These are phyloP conservation scores for Sakesphorus luctuosus DNA, from an alignment of 2,113 vertebrate genomes.

Conservation along the genomic window DNA sequence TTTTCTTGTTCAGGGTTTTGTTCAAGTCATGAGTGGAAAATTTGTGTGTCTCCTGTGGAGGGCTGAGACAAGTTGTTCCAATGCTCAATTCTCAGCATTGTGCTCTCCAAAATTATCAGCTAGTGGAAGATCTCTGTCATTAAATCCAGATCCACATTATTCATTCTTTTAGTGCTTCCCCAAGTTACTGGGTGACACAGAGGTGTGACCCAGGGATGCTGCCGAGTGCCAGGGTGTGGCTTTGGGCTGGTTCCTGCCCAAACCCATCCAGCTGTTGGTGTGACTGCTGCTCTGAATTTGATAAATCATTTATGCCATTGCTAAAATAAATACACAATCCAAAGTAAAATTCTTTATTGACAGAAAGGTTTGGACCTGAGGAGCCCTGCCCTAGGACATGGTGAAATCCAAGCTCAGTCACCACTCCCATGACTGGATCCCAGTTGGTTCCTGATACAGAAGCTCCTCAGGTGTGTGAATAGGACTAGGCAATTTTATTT, in stretches of 20 bases:
- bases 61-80: not conserved
- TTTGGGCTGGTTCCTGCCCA: not conserved
- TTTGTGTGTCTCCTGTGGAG: not conserved
- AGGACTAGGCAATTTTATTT: constrained; percentile 7
- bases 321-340: not conserved
- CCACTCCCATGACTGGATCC: not conserved
- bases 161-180: not conserved
- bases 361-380: not conserved
- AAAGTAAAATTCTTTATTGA: not conserved
- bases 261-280: not conserved
- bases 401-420: not conserved
- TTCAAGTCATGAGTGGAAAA: not conserved
- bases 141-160: not conserved
- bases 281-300: not conserved
- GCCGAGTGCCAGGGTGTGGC: not conserved
- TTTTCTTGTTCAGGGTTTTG: not conserved
- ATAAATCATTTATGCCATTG: not conserved
- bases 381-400: not conserved
- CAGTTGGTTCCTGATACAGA: not conserved
- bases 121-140: not conserved
- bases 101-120: not conserved
- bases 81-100: not conserved
- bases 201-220: not conserved
- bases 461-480: not conserved
- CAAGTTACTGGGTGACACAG: accelerated